Evolutionary conservation across 2,113 vertebrate species (phyloP), one percentile per base, ranked within the genome.

Genomic region (Pionites leucogaster): DNA sequence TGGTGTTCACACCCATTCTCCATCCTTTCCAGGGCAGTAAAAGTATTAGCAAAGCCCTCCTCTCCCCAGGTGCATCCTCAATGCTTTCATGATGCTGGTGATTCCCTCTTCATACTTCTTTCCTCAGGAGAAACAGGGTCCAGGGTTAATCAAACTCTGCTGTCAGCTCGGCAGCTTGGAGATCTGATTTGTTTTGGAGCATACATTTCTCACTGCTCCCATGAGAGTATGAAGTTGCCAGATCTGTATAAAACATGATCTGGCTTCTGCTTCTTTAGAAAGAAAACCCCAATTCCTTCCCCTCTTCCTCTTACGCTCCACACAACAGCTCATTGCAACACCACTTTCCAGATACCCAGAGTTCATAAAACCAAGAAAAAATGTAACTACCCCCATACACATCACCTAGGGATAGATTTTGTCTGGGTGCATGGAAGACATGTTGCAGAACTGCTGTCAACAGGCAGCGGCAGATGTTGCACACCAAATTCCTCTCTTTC

Each of bases 141-240:
- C 42, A 71, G 60, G 82, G 82, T 96, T 96, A 94, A 88, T 78
- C 37, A 88, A 96, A 88, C 64, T 80, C 49, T 71, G 20, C 53
- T 49, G 41, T 94, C 46, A 41, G 33, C 27, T 81, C 6, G 0
- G 17, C 31, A 62, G 23, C 37, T 89, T 2, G 1, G 60, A 77
- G 63, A 60, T 41, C 16, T 68, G 42, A 22, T 86, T 94, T 90
- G 29, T 72, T 76, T 93, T 78, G 71, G 60, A 95, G 15, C 14
- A 10, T 7, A 18, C 10, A 17, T 81, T 90, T 88, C 57, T 74
- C 5, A 1, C 55, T 75, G 65, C 41, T 86, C 76, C 76, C 76
- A 60, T 75, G 76, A 57, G 37, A 77, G 13, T 7, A 49, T 2
- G 17, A 53, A 0, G 1, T 28, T 88, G 50, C 68, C 68, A 94